A percentile compares a stretch with the other conserved stretches of the same genome.
These are phyloP conservation scores for Vanessa tameamea DNA, from an alignment of 1,140 invertebrate species.

Conservation along the genomic window DNA sequence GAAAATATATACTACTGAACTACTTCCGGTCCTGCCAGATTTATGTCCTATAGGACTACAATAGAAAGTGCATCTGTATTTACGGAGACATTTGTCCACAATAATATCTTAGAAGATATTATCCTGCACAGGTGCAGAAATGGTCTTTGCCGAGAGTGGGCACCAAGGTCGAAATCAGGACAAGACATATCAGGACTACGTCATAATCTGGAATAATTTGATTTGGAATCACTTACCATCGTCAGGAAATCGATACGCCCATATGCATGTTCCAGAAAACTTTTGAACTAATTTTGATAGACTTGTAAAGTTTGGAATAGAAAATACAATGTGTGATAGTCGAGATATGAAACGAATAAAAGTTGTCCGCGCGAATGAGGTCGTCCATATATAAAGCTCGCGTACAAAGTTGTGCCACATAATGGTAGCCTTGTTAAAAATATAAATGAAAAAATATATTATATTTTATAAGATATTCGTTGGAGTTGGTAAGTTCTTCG, in stretches of 20 bases:
- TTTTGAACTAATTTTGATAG: neutral
- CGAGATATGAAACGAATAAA: conserved; percentile 5
- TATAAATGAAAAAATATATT: neutral
- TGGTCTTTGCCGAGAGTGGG: no score
- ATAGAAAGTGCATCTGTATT: no score
- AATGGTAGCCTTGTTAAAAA: conserved; percentile 6
- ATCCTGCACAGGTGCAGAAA: no score
- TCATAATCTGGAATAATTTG: no score
- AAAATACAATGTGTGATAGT: conserved; percentile 11
- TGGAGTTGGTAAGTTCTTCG: neutral
- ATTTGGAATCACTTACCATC: no score
- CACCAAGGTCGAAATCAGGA: no score
- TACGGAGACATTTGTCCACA: no score
- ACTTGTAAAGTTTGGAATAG: neutral
- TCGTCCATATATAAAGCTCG: conserved; percentile 3
- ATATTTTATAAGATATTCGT: conserved; percentile 5
- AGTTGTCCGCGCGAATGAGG: conserved; percentile 1
- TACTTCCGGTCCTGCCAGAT: no score
- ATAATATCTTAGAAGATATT: no score
- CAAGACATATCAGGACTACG: no score
- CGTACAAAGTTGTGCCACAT: conserved; percentile 8
- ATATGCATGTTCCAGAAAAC: neutral
- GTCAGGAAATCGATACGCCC: neutral
- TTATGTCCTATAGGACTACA: no score
- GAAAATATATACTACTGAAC: no score